Evolutionary conservation across 1,140 invertebrate genomes (phyloP).

Genomic region (Luehdorfia chinensis): DNA sequence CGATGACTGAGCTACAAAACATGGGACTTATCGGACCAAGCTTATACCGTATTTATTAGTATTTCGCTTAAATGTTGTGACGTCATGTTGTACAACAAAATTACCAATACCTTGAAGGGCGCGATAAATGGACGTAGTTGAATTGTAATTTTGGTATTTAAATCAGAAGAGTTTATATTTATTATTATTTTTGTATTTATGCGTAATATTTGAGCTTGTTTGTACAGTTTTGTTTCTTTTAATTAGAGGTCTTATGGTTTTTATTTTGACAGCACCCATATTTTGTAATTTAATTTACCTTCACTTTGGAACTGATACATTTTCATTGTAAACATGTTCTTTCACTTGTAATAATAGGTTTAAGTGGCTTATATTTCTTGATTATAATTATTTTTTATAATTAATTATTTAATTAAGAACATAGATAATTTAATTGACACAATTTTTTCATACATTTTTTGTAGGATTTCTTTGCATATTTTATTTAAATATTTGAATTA

Average conservation of each 20-base stretch:
- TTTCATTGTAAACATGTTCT: neutral
- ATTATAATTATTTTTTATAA: neutral
- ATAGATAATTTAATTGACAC: too few relatives aligned
- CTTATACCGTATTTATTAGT: neutral
- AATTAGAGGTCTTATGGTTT: neutral
- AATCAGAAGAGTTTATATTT: neutral
- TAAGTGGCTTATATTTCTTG: neutral
- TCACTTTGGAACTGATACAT: neutral
- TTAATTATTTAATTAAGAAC: too few relatives aligned
- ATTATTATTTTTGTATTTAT: neutral
- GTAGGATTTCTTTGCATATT: too few relatives aligned
- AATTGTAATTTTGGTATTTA: slow-evolving; percentile 9
- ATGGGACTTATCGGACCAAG: slow-evolving; percentile 16
- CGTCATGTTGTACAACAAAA: neutral
- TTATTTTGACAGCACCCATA: neutral
- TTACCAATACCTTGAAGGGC: neutral
- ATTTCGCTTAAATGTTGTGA: slow-evolving; percentile 3
- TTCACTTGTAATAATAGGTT: too few relatives aligned
- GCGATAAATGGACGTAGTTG: neutral
- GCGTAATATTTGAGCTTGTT: neutral
- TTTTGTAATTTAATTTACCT: neutral
- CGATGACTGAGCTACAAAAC: slow-evolving; percentile 44
- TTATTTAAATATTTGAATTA: too few relatives aligned
- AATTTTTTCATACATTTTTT: too few relatives aligned
- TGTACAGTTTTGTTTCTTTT: slow-evolving; percentile 10